These are phyloP conservation scores for Laticauda colubrina DNA, from an alignment of 2,113 vertebrate genomes.

Conservation along the genomic window DNA sequence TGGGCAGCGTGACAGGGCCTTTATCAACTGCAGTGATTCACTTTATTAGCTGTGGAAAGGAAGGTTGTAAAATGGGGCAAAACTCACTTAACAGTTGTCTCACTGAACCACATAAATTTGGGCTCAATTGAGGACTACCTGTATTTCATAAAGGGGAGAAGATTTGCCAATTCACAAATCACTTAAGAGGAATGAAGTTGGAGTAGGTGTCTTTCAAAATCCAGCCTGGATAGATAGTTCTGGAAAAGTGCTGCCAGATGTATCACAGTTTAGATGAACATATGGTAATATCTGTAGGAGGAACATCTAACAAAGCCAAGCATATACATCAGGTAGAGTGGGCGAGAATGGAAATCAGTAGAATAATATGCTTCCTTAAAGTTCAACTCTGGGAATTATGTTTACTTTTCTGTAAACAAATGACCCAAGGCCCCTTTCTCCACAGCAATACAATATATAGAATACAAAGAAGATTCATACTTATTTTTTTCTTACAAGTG, in stretches of 20 bases:
- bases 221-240: not conserved
- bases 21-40: too few species aligned
- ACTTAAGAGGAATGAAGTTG: not conserved
- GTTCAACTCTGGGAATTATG: not conserved
- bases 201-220: not conserved
- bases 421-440: not conserved
- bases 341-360: not conserved
- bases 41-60: too few species aligned
- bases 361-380: not conserved
- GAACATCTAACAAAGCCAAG: not conserved
- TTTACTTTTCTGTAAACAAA: not conserved
- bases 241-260: not conserved
- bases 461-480: not conserved
- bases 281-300: not conserved
- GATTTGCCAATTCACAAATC: not conserved
- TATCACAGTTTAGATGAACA: not conserved
- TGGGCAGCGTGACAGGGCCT: too few species aligned
- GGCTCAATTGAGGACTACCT: too few species aligned
- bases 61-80: too few species aligned
- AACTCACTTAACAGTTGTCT: too few species aligned
- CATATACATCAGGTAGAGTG: not conserved
- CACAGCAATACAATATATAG: not conserved
- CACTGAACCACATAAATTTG: too few species aligned
- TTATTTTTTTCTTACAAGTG: not conserved
- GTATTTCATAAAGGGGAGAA: not conserved